Conservation (phyloP, 2,888 invertebrate species). For the Metallyticus violacea region DNA sequence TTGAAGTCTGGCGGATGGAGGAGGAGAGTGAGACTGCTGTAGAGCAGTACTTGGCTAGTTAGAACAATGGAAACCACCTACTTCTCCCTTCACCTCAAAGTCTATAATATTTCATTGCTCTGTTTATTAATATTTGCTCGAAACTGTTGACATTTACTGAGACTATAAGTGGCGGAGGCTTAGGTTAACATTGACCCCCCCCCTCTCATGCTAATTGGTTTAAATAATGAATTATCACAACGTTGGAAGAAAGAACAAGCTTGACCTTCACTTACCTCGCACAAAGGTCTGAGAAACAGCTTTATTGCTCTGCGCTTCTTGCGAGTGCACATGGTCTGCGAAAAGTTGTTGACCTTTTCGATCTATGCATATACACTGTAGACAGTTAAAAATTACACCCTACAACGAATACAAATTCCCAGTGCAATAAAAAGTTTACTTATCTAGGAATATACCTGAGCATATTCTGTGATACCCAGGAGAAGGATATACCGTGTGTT, state of each 20-base stretch:
- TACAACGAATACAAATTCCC: too few relatives aligned
- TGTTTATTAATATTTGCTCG: neutral
- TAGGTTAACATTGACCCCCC: too few relatives aligned
- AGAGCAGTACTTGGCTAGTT: neutral
- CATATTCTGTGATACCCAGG: too few relatives aligned
- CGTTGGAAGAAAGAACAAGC: neutral
- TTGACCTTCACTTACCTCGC: neutral
- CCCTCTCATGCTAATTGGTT: neutral
- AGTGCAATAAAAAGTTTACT: too few relatives aligned
- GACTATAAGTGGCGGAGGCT: neutral
- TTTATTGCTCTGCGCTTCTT: neutral
- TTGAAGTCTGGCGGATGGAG: neutral
- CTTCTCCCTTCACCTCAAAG: neutral
- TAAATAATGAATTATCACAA: neutral
- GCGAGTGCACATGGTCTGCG: neutral
- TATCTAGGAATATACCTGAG: too few relatives aligned
- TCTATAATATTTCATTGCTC: neutral
- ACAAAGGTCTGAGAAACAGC: neutral
- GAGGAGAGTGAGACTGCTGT: neutral
- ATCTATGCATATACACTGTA: neutral
- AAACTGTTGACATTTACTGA: neutral
- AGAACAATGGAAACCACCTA: neutral
- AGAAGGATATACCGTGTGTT: too few relatives aligned
- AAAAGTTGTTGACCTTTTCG: neutral
- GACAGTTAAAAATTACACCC: too few relatives aligned